These are phyloP conservation scores for Melanostoma scalare DNA, from an alignment of 2,888 invertebrate genomes.

Conservation along the genomic window DNA sequence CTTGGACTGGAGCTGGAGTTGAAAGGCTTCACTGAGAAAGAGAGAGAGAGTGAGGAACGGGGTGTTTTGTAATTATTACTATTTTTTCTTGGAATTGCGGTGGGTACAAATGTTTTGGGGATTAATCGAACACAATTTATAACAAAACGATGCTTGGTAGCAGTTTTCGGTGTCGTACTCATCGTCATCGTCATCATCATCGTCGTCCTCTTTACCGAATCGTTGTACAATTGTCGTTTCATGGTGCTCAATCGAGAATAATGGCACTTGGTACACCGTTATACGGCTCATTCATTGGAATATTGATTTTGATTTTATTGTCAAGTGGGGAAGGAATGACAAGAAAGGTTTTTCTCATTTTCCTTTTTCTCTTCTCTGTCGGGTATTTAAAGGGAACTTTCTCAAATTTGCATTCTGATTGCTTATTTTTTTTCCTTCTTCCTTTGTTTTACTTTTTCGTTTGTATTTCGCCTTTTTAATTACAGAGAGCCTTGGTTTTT, in stretches of 20 bases:
- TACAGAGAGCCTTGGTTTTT: conserved; percentile 34
- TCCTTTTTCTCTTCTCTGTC: not conserved
- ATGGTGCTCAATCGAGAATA: conserved; percentile 64
- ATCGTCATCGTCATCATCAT: not conserved
- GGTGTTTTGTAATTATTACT: no score
- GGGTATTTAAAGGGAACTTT: conserved; percentile 2
- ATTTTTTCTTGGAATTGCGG: not conserved
- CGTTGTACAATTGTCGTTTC: conserved; percentile 25
- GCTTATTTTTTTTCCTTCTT: conserved; percentile 22
- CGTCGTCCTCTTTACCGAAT: not conserved
- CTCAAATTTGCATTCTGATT: conserved; percentile 55
- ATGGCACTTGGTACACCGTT: conserved; percentile 65
- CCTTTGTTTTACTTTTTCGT: conserved; percentile 27
- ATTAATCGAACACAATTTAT: conserved; percentile 71
- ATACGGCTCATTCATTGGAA: conserved; percentile 65
- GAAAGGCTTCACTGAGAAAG: not conserved
- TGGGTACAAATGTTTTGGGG: conserved; percentile 42
- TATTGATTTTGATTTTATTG: conserved; percentile 69
- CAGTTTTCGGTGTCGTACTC: conserved; percentile 32
- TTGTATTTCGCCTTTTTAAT: conserved; percentile 46
- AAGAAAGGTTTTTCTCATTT: not conserved
- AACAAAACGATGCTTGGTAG: conserved; percentile 43
- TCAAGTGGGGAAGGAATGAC: conserved; percentile 26
- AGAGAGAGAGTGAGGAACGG: not conserved
- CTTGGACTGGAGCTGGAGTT: conserved; percentile 19